Conservation (phyloP, 2,113 vertebrate species). For the Manacus vitellinus region DNA sequence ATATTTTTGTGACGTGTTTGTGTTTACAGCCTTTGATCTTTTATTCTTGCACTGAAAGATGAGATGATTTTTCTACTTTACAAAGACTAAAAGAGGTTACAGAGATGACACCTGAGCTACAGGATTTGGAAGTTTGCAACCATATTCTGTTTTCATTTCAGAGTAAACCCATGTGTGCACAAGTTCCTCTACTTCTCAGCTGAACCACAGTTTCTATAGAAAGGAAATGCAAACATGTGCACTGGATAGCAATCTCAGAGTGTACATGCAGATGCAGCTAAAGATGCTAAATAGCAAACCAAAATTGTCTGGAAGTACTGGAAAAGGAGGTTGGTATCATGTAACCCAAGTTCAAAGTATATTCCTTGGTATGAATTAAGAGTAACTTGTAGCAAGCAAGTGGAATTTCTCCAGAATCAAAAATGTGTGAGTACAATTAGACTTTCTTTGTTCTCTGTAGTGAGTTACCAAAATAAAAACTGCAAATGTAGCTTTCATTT, state of each 20-base stretch:
- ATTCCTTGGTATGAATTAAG: background rate
- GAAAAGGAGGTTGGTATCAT: background rate
- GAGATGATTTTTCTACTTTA: background rate
- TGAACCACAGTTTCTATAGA: background rate
- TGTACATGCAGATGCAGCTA: background rate
- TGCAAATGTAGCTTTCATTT: background rate
- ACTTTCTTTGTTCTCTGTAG: background rate
- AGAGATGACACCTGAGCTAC: background rate
- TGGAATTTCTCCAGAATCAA: background rate
- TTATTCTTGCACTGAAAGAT: background rate
- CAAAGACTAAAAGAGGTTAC: accelerated
- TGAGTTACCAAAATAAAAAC: background rate
- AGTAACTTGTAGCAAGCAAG: background rate
- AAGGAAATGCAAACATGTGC: background rate
- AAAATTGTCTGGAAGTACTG: background rate
- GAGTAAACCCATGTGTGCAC: accelerated
- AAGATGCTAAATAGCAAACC: background rate
- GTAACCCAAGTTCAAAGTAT: background rate
- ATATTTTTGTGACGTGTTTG: background rate
- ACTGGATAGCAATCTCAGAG: background rate
- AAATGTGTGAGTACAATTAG: background rate
- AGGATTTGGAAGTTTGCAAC: background rate
- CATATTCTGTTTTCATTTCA: background rate
- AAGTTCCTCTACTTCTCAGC: background rate
- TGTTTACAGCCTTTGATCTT: background rate